These are phyloP conservation scores for Leucophora obtusa DNA, from an alignment of 2,888 invertebrate species.

Conservation along the genomic window DNA sequence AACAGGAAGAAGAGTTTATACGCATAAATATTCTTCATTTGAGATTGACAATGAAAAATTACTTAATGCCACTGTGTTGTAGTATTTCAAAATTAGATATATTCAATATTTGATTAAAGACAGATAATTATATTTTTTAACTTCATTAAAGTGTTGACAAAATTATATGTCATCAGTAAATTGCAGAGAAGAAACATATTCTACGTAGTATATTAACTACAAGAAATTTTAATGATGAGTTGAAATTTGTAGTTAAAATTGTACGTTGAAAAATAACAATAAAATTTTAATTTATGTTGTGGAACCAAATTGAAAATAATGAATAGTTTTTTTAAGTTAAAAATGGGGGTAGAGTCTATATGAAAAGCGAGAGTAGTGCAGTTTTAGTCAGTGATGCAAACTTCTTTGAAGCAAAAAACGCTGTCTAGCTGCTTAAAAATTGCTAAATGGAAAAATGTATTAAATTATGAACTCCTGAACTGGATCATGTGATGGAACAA, in stretches of 20 bases:
- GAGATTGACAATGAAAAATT: constrained; percentile 47
- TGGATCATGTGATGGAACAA: too few species aligned
- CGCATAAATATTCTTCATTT: not conserved
- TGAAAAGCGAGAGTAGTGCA: not conserved
- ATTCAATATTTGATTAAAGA: not conserved
- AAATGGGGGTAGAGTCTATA: constrained; percentile 17
- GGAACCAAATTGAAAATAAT: constrained; percentile 68
- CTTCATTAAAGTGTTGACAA: not conserved
- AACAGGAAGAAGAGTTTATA: constrained; percentile 26
- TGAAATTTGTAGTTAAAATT: not conserved
- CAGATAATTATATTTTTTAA: not conserved
- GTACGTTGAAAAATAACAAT: constrained; percentile 52
- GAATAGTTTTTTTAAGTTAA: constrained; percentile 37
- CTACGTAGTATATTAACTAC: not conserved
- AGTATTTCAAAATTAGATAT: not conserved
- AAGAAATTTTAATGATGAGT: constrained; percentile 13
- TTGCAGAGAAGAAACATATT: not conserved
- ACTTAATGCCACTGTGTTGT: constrained; percentile 46
- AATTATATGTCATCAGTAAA: constrained; percentile 57
- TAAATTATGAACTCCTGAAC: too few species aligned
- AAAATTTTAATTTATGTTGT: constrained; percentile 68
- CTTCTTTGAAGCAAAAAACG: too few species aligned
- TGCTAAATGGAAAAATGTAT: too few species aligned
- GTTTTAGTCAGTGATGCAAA: too few species aligned
- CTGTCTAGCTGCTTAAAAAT: too few species aligned